These are phyloP conservation scores for Zophobas morio DNA, from an alignment of 1,140 invertebrate species.

Conservation along the genomic window DNA sequence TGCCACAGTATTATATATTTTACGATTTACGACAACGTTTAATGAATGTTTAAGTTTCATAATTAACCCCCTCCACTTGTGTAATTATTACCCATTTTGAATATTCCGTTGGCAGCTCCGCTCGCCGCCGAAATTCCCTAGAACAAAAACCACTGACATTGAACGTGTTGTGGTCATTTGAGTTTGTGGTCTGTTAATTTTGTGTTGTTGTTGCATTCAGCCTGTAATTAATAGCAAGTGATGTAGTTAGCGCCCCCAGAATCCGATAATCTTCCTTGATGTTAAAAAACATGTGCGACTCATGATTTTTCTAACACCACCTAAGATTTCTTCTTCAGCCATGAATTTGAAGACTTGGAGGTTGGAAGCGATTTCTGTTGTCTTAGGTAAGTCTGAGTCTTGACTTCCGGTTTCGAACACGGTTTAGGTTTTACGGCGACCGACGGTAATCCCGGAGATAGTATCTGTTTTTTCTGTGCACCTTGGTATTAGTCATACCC, in stretches of 20 bases:
- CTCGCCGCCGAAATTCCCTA: not conserved
- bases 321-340: not conserved
- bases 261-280: no score
- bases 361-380: slow-evolving; percentile 12
- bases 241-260: not conserved
- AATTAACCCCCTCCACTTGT: no score
- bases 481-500: no score
- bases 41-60: no score
- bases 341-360: slow-evolving; percentile 21
- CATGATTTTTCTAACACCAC: slow-evolving; percentile 1
- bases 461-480: not conserved
- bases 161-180: not conserved
- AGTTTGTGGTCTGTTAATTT: not conserved
- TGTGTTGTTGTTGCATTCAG: not conserved
- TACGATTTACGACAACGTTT: no score
- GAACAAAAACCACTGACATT: not conserved
- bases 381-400: slow-evolving; percentile 16
- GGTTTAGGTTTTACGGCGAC: not conserved
- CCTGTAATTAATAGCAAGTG: not conserved
- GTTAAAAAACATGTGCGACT: not conserved
- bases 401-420: slow-evolving; percentile 6
- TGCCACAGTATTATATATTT: no score
- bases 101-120: not conserved
- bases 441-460: not conserved
- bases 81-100: not conserved